Evolutionary conservation across 2,888 invertebrate genomes (phyloP).

Genomic region (Tenthredo livida): DNA sequence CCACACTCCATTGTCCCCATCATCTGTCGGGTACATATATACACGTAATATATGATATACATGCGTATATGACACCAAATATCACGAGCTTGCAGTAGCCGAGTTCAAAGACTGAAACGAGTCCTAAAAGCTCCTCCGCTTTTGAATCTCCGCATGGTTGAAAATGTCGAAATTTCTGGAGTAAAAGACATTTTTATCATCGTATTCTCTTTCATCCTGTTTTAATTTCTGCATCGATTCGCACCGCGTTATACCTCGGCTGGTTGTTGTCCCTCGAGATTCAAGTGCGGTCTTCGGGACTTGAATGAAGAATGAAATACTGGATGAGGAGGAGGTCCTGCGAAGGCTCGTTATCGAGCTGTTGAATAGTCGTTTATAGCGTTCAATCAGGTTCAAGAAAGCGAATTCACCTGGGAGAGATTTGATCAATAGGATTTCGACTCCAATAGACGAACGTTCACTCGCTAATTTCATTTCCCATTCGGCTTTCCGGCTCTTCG

Average conservation of each 20-base stretch:
- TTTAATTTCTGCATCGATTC: neutral
- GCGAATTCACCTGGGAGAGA: neutral
- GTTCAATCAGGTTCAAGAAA: neutral
- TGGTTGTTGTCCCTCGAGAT: neutral
- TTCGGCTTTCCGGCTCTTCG: neutral
- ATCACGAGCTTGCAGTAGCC: neutral
- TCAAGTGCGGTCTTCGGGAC: neutral
- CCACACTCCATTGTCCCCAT: conserved; percentile 1
- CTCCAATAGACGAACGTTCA: neutral
- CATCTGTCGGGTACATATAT: neutral
- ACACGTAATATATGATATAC: neutral
- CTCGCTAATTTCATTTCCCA: conserved; percentile 1
- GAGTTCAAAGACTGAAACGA: neutral
- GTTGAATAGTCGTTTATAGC: conserved; percentile 2
- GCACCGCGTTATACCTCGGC: too few relatives aligned
- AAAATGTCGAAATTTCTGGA: neutral
- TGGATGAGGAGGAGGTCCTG: neutral
- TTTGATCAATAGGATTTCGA: neutral
- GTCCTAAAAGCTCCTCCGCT: neutral
- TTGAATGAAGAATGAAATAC: neutral
- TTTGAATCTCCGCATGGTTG: neutral
- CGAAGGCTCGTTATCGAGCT: neutral
- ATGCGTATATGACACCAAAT: neutral
- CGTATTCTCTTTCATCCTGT: neutral
- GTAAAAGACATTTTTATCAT: neutral